Evolutionary conservation across 2,888 invertebrate species (phyloP).

Genomic region (Parnassius smintheus): DNA sequence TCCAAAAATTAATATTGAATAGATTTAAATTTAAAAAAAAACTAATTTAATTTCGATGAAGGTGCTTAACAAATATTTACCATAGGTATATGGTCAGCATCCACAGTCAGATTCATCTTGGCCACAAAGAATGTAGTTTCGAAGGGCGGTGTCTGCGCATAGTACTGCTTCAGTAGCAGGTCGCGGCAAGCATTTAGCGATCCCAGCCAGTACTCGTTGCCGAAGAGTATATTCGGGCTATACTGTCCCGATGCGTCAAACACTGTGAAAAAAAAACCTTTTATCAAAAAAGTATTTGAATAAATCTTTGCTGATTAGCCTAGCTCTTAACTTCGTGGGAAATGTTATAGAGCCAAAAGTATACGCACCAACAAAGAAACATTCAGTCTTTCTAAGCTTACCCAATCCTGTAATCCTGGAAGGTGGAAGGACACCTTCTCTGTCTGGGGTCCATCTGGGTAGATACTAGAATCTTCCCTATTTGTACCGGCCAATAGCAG

Average conservation of each 20-base stretch:
- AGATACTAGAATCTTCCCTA: no score
- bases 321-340: no score
- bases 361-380: no score
- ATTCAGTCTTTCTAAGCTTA: no score
- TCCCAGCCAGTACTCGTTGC: constrained; percentile 91
- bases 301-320: background rate
- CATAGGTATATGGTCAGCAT: constrained; percentile 74
- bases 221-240: constrained; percentile 87
- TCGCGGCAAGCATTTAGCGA: constrained; percentile 86
- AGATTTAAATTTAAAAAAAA: no score
- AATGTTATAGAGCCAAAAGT: no score
- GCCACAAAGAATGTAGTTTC: constrained; percentile 82
- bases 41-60: no score
- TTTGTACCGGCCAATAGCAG: no score
- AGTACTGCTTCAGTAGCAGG: constrained; percentile 77
- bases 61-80: constrained; percentile 49
- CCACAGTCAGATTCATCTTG: constrained; percentile 78
- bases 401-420: no score
- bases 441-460: no score
- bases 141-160: constrained; percentile 81
- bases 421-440: no score
- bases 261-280: constrained; percentile 72
- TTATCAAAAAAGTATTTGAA: background rate
- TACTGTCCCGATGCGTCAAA: constrained; percentile 91
- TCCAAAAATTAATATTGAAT: no score